These are phyloP conservation scores for Syncerus caffer DNA, from an alignment of 2,797 vertebrate species.

Conservation along the genomic window DNA sequence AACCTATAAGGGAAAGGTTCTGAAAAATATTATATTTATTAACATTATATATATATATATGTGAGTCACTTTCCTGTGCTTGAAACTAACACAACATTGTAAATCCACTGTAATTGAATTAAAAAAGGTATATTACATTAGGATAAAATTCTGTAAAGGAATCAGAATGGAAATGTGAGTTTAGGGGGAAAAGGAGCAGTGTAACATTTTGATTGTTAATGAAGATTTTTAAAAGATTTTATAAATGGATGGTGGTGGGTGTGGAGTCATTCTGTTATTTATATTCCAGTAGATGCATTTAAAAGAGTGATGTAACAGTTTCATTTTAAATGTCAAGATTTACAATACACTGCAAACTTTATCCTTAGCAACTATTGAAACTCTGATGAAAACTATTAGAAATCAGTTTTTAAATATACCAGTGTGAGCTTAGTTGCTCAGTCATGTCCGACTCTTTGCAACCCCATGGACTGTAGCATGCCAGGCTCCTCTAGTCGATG, in stretches of 20 bases:
- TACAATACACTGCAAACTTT: conserved; percentile 21
- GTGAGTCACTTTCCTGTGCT: background rate
- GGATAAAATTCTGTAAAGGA: background rate
- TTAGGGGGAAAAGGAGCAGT: background rate
- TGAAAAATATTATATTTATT: background rate
- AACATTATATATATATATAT: background rate
- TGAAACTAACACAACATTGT: background rate
- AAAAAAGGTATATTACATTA: background rate
- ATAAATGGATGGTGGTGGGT: conserved; percentile 63
- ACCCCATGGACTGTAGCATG: background rate
- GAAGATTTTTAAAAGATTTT: conserved; percentile 35
- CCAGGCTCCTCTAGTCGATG: background rate
- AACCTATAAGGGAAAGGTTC: background rate
- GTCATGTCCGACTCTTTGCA: accelerated
- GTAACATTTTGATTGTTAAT: conserved; percentile 13
- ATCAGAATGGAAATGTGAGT: background rate
- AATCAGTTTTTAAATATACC: background rate
- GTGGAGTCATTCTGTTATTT: conserved; percentile 67
- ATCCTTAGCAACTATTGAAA: conserved; percentile 54
- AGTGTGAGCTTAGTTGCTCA: background rate
- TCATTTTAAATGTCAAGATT: conserved; percentile 67
- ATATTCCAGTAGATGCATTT: conserved; percentile 64
- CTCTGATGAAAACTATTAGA: background rate
- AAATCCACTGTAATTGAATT: background rate
- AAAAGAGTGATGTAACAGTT: conserved; percentile 52